A percentile compares a stretch with the other conserved stretches of the same genome.
phyloP scores from a whole-genome alignment of 1,140 invertebrate species.

The Teleogryllus occipitalis region DNA sequence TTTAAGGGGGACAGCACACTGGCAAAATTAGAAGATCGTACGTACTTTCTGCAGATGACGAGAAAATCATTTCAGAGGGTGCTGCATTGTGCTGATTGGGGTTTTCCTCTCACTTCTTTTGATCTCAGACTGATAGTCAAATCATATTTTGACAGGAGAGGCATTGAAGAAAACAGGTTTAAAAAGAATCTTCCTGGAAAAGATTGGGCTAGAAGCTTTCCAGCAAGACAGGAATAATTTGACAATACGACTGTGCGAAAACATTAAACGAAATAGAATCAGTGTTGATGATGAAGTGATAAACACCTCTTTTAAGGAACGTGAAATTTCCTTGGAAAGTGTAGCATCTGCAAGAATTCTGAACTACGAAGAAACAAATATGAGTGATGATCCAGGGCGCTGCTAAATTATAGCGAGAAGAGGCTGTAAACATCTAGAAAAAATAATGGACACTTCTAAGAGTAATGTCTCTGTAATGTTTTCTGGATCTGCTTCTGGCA shows the following conservation, averaged over 20 bases:
- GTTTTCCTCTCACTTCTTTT: neutral
- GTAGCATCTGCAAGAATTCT: neutral
- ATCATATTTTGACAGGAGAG: neutral
- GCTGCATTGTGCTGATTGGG: constrained; percentile 3
- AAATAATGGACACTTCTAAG: no score
- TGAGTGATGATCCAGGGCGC: constrained; percentile 7
- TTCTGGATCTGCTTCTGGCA: neutral
- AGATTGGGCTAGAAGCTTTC: neutral
- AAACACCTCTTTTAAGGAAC: constrained; percentile 8
- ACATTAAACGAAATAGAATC: constrained; percentile 12
- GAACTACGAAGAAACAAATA: constrained; percentile 16
- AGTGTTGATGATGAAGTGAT: neutral
- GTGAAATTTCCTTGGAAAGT: constrained; percentile 7
- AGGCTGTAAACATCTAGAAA: constrained; percentile 4
- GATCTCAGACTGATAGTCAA: constrained; percentile 1
- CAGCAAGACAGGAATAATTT: constrained; percentile 10
- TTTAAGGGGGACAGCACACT: neutral
- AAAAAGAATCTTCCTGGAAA: no score
- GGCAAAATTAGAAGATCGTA: neutral
- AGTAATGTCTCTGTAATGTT: neutral
- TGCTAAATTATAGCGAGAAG: neutral
- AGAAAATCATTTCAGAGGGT: neutral
- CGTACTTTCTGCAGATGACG: neutral
- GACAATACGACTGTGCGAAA: constrained; percentile 8
- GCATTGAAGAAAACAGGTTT: no score